These are phyloP conservation scores for Trichonephila inaurata DNA, from an alignment of 1,140 invertebrate species.

Conservation along the genomic window DNA sequence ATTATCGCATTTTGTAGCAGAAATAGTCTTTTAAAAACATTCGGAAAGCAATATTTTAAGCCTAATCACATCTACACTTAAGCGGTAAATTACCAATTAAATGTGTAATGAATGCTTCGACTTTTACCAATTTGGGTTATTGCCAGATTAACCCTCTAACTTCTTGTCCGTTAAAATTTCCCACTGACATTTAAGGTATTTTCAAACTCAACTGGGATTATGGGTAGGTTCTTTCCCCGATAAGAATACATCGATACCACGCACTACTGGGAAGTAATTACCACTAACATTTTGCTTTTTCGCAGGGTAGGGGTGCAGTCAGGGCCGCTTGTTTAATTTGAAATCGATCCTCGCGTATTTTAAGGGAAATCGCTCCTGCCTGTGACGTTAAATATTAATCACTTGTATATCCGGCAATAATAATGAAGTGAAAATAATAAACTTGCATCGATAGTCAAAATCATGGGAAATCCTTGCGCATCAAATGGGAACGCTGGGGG, in stretches of 20 bases:
- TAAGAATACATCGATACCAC: conserved; percentile 15
- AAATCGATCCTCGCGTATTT: conserved; percentile 7
- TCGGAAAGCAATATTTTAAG: no score
- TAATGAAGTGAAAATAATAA: background rate
- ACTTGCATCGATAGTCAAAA: background rate
- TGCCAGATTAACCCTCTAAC: background rate
- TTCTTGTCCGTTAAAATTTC: background rate
- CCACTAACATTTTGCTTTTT: conserved; percentile 10
- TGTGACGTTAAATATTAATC: conserved; percentile 20
- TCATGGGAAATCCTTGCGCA: background rate
- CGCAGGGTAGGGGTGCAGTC: background rate
- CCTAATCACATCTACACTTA: no score
- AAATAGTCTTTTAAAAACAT: no score
- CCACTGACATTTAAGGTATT: background rate
- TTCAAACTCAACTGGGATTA: background rate
- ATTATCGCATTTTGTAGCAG: no score
- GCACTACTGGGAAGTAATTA: conserved; percentile 19
- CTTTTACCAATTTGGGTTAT: background rate
- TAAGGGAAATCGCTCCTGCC: conserved; percentile 21
- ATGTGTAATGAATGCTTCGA: background rate
- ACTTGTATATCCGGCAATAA: background rate
- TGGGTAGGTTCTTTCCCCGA: background rate
- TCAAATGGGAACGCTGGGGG: background rate
- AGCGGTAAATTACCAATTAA: no score
- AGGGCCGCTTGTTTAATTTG: conserved; percentile 15